A percentile compares a stretch with the other conserved stretches of the same genome.
phyloP scores from a whole-genome alignment of 2,888 invertebrate species.

The Periphyllus acericola region DNA sequence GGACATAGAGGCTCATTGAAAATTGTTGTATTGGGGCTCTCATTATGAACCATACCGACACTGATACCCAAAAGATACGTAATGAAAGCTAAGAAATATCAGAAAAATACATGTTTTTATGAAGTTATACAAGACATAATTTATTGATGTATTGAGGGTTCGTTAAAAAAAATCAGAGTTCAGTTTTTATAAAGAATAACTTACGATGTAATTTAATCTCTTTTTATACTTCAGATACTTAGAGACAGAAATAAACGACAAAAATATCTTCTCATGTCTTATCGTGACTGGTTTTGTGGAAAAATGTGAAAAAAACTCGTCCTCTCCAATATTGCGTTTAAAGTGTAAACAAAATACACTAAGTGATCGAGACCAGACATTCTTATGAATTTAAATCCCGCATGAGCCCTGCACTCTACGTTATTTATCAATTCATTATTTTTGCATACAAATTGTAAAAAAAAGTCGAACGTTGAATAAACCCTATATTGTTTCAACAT shows the following conservation, averaged over 20 bases:
- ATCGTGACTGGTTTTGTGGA: background rate
- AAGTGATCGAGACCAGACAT: background rate
- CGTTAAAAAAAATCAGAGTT: too few species aligned
- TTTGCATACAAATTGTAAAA: background rate
- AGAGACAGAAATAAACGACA: background rate
- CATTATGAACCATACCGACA: too few species aligned
- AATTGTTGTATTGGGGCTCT: too few species aligned
- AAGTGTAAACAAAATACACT: background rate
- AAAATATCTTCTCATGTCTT: background rate
- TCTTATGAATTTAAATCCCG: background rate
- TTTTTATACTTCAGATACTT: background rate
- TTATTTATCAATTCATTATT: background rate
- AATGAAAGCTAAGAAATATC: too few species aligned
- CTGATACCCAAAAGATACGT: too few species aligned
- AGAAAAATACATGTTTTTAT: too few species aligned
- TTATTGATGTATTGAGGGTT: too few species aligned
- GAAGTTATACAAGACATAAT: too few species aligned
- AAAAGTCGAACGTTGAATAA: background rate
- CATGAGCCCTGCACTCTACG: background rate
- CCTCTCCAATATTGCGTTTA: background rate
- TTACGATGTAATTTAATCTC: too few species aligned
- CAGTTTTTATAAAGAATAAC: too few species aligned
- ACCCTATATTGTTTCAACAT: background rate
- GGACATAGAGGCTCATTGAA: too few species aligned
- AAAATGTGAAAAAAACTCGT: slow-evolving; percentile 1